These are phyloP conservation scores for Cotesia chilonis DNA, from an alignment of 1,140 invertebrate genomes.

Conservation along the genomic window DNA sequence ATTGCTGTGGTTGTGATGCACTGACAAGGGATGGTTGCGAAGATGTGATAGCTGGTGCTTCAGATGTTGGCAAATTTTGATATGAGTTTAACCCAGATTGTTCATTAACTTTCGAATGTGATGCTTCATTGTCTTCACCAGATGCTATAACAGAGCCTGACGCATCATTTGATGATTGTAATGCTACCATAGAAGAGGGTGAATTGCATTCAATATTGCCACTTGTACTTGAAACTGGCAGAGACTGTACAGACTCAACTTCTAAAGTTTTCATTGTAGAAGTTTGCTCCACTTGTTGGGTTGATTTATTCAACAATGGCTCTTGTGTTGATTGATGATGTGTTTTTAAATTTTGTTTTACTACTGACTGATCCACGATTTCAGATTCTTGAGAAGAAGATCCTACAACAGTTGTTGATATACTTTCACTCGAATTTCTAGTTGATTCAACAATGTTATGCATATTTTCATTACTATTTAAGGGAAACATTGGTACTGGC, in stretches of 20 bases:
- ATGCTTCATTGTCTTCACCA: slow-evolving; percentile 50
- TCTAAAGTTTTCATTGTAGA: slow-evolving; percentile 42
- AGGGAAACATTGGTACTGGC: slow-evolving; percentile 50
- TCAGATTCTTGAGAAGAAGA: slow-evolving; percentile 46
- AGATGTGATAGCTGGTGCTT: slow-evolving; percentile 19
- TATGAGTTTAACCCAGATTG: slow-evolving; percentile 44
- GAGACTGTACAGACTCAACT: slow-evolving; percentile 58
- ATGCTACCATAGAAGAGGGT: slow-evolving; percentile 50
- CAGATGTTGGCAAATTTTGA: slow-evolving; percentile 40
- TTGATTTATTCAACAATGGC: slow-evolving; percentile 50
- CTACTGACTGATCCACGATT: slow-evolving; percentile 44
- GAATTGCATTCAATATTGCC: slow-evolving; percentile 54
- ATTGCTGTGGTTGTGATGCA: slow-evolving; percentile 31
- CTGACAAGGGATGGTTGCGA: slow-evolving; percentile 20
- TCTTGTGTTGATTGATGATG: slow-evolving; percentile 48
- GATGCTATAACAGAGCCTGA: slow-evolving; percentile 38
- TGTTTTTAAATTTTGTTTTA: slow-evolving; percentile 32
- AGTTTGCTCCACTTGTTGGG: slow-evolving; percentile 48
- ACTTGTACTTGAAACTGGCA: slow-evolving; percentile 61
- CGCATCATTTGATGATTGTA: slow-evolving; percentile 38
- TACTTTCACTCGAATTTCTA: slow-evolving; percentile 53
- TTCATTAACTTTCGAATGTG: slow-evolving; percentile 53
- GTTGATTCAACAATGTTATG: slow-evolving; percentile 57
- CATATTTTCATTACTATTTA: slow-evolving; percentile 54
- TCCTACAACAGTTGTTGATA: slow-evolving; percentile 46